Percentiles rank a stretch among this genome's conserved stretches.
Evolutionary conservation across 2,113 vertebrate genomes (phyloP).

Genomic region (Mirounga angustirostris): DNA sequence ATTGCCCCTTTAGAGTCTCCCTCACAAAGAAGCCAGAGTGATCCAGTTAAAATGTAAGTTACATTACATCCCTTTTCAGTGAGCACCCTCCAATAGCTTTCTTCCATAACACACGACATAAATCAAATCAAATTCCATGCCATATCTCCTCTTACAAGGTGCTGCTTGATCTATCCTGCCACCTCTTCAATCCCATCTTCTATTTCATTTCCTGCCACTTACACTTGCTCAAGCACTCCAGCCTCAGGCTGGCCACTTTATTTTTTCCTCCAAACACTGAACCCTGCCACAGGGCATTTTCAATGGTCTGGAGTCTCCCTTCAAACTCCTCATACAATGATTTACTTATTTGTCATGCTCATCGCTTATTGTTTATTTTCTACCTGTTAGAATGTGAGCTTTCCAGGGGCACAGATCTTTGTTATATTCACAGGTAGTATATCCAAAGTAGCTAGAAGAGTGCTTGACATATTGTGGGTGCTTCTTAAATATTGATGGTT

Average conservation of each 20-base stretch:
- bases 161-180: background rate
- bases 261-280: background rate
- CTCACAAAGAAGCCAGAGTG: background rate
- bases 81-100: background rate
- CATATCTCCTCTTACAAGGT: accelerated
- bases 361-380: background rate
- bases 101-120: background rate
- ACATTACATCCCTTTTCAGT: background rate
- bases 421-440: background rate
- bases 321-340: background rate
- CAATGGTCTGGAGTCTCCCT: background rate
- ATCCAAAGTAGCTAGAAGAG: background rate
- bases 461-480: background rate
- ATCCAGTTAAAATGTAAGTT: background rate
- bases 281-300: background rate
- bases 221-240: background rate
- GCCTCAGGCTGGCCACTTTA: background rate
- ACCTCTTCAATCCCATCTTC: background rate
- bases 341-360: background rate
- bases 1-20: background rate
- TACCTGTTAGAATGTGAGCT: background rate
- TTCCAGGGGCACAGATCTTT: background rate
- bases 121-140: background rate
- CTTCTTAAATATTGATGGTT: background rate
- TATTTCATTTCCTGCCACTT: background rate